Percentiles rank a stretch among this genome's conserved stretches.
These are phyloP conservation scores for Girardia tigrina DNA, from an alignment of 2,888 invertebrate species.

Conservation along the genomic window DNA sequence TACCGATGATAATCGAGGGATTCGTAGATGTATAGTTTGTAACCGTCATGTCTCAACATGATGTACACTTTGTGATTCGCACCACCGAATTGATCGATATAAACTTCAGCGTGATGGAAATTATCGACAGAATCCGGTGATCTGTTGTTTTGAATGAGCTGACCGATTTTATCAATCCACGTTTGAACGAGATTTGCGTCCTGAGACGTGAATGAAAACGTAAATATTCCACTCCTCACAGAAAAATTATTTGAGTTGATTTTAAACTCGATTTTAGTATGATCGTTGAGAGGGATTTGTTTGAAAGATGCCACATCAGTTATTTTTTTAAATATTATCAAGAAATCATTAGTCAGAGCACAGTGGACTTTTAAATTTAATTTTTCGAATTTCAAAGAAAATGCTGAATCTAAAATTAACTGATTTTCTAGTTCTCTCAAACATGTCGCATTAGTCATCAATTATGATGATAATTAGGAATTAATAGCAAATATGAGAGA, in stretches of 20 bases:
- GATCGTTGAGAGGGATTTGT: not conserved
- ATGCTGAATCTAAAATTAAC: no score
- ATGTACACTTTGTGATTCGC: not conserved
- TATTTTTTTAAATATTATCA: not conserved
- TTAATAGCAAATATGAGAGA: no score
- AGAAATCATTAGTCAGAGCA: not conserved
- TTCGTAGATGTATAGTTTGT: not conserved
- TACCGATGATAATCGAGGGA: not conserved
- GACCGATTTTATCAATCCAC: not conserved
- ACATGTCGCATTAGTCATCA: no score
- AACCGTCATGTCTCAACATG: not conserved
- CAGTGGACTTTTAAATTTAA: no score
- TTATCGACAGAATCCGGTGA: not conserved
- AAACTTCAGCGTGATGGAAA: not conserved
- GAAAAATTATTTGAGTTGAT: not conserved
- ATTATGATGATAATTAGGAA: no score
- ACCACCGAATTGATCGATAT: not conserved
- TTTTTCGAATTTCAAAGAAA: no score
- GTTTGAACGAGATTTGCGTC: not conserved
- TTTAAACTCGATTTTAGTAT: not conserved
- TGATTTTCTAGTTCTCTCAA: no score
- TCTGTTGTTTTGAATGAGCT: not conserved
- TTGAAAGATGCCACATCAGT: not conserved
- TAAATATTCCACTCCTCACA: not conserved
- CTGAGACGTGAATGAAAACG: not conserved